These are phyloP conservation scores for Pseudobourletiella spinata DNA, from an alignment of 1,140 invertebrate genomes.

Conservation along the genomic window DNA sequence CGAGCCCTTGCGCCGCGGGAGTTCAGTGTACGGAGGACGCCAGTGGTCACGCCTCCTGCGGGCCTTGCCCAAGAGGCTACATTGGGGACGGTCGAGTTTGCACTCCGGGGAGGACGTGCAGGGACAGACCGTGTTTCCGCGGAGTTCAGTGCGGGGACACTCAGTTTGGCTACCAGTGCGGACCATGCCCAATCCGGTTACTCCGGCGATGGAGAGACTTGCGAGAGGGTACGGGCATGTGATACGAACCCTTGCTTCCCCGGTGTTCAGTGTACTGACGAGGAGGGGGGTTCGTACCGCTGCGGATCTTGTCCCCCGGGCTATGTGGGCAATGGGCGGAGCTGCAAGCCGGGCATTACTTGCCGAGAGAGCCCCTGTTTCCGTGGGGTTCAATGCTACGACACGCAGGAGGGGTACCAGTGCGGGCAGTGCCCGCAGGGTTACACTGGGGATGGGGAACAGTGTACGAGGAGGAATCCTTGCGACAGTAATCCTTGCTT, in stretches of 20 bases:
- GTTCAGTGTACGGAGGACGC: neutral
- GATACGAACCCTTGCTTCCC: conserved; percentile 57
- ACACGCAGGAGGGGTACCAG: conserved; percentile 58
- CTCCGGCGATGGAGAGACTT: conserved; percentile 69
- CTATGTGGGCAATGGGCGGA: conserved; percentile 52
- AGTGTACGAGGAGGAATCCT: conserved; percentile 54
- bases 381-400: conserved; percentile 64
- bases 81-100: conserved; percentile 69
- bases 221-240: conserved; percentile 48
- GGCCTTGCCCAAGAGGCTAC: conserved; percentile 66
- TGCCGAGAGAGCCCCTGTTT: conserved; percentile 73
- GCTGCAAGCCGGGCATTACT: conserved; percentile 60
- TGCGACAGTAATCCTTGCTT: conserved; percentile 68
- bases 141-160: conserved; percentile 70
- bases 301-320: conserved; percentile 66
- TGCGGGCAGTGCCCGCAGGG: conserved; percentile 68
- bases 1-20: neutral
- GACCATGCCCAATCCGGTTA: conserved; percentile 72
- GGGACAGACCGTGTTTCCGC: conserved; percentile 66
- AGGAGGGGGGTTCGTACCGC: conserved; percentile 44
- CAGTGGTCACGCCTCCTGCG: conserved; percentile 39
- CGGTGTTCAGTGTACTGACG: conserved; percentile 64
- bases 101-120: conserved; percentile 61
- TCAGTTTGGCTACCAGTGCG: conserved; percentile 55
- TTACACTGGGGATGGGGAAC: conserved; percentile 67